Evolutionary conservation across 2,113 vertebrate species (phyloP).

Genomic region (Rhabdornis inornatus): DNA sequence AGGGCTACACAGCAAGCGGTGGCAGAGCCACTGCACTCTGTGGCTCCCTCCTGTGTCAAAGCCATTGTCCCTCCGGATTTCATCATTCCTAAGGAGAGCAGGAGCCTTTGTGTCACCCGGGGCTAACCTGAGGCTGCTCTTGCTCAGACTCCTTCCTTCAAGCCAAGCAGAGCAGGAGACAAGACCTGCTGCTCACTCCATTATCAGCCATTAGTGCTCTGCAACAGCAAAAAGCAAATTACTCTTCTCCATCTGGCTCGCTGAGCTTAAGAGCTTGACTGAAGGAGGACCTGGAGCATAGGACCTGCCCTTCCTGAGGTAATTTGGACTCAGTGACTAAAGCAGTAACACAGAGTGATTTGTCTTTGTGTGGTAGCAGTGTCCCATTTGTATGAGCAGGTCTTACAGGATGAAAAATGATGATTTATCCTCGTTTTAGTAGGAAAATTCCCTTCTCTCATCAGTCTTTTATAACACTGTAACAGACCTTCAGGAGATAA

Average conservation of each 20-base stretch:
- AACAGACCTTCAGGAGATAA: constrained; percentile 1
- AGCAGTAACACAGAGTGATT: neutral
- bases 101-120: neutral
- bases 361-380: neutral
- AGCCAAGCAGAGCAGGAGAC: neutral
- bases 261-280: neutral
- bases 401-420: constrained; percentile 14
- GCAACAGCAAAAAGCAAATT: neutral
- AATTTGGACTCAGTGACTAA: neutral
- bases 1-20: neutral
- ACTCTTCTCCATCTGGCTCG: neutral
- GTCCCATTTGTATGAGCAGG: neutral
- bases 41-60: neutral
- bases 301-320: neutral
- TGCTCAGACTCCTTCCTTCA: neutral
- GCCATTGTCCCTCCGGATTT: neutral
- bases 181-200: neutral
- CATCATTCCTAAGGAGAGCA: neutral
- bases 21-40: neutral
- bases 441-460: constrained; percentile 39
- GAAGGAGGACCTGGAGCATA: neutral
- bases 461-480: constrained; percentile 12
- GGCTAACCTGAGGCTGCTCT: accelerated
- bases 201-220: neutral
- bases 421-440: constrained; percentile 26